Conservation (phyloP, 2,113 vertebrate genomes). For the Chlamydotis undulata region DNA sequence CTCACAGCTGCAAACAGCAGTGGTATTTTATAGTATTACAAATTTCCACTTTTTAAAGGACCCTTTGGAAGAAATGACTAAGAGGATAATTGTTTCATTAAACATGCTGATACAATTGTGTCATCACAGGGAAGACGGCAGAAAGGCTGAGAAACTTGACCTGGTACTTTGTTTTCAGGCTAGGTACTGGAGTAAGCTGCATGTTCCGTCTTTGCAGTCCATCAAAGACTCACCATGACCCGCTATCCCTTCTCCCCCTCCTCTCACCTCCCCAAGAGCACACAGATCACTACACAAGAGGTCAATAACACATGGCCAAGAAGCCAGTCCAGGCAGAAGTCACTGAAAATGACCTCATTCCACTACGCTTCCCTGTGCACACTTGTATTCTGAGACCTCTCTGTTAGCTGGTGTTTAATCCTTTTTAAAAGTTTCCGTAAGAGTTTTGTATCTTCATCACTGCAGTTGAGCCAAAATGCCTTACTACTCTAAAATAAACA, state of each 20-base stretch:
- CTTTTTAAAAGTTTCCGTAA: not conserved
- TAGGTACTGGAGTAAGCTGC: not conserved
- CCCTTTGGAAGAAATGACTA: not conserved
- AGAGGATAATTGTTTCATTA: not conserved
- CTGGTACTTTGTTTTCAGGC: not conserved
- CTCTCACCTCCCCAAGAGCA: not conserved
- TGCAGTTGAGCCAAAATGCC: not conserved
- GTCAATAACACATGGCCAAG: not conserved
- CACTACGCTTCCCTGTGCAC: not conserved
- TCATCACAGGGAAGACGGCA: fast-evolving
- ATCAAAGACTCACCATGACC: fast-evolving
- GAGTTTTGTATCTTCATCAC: not conserved
- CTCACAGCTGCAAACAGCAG: not conserved
- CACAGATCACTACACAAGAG: not conserved
- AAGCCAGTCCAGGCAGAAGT: not conserved
- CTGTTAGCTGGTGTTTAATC: not conserved
- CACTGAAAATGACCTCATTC: not conserved
- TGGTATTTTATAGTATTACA: not conserved
- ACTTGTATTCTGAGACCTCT: not conserved
- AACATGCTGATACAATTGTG: not conserved
- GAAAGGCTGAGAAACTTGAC: not conserved
- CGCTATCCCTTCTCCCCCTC: not conserved
- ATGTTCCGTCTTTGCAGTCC: not conserved
- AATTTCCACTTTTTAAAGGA: not conserved
- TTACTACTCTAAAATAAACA: not conserved